phyloP scores from a whole-genome alignment of 2,888 invertebrate genomes.

The Gymnocheta viridis region DNA sequence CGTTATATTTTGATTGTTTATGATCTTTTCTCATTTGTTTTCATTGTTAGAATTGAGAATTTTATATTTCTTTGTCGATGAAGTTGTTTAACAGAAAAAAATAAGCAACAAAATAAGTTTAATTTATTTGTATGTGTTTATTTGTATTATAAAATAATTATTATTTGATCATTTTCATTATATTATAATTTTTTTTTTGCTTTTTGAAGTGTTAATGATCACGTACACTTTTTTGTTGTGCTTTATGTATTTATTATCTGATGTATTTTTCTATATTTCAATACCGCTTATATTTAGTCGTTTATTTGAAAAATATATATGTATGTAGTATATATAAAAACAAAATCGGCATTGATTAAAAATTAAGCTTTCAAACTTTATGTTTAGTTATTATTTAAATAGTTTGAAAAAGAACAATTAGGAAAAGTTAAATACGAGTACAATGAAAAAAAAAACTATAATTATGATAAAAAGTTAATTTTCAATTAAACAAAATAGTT shows the following conservation, averaged over 20 bases:
- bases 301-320: background rate
- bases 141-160: conserved; percentile 54
- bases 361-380: conserved; percentile 21
- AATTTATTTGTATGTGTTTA: background rate
- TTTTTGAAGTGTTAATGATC: conserved; percentile 50
- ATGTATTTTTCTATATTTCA: conserved; percentile 27
- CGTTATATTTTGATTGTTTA: background rate
- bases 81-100: background rate
- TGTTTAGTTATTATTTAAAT: conserved; percentile 32
- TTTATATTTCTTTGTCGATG: conserved; percentile 35
- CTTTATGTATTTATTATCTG: conserved; percentile 24
- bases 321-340: conserved; percentile 25
- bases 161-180: conserved; percentile 38
- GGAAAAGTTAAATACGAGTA: background rate
- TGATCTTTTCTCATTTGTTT: background rate
- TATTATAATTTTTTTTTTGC: conserved; percentile 4
- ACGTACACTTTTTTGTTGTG: conserved; percentile 37
- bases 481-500: background rate
- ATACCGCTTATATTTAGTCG: conserved; percentile 20
- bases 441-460: background rate
- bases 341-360: conserved; percentile 35
- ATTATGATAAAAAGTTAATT: conserved; percentile 1
- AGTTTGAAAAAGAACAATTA: background rate
- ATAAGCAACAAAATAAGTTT: background rate
- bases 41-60: background rate